Conservation (phyloP, 2,113 vertebrate species). For the Symphodus melops region DNA sequence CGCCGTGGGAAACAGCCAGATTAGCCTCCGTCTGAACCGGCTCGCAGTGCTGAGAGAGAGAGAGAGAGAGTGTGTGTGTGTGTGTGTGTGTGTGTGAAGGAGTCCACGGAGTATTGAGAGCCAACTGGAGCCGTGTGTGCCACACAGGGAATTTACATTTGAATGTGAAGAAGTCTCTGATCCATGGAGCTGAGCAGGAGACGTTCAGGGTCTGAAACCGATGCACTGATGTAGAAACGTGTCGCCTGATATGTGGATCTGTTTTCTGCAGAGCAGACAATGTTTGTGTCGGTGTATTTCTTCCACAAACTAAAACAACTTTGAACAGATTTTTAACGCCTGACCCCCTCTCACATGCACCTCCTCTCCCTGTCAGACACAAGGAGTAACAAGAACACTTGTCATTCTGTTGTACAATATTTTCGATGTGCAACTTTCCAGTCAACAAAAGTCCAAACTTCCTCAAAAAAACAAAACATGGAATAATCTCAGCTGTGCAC, state of each 20-base stretch:
- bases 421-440: too few relatives aligned
- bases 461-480: background rate
- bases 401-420: too few relatives aligned
- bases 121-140: background rate
- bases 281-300: too few relatives aligned
- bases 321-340: too few relatives aligned
- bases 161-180: conserved; percentile 1
- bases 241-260: too few relatives aligned
- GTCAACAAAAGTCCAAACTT: background rate
- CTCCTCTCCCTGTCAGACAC: too few relatives aligned
- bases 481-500: background rate
- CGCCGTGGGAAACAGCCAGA: conserved; percentile 15
- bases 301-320: too few relatives aligned
- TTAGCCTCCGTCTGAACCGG: conserved; percentile 39
- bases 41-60: background rate
- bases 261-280: too few relatives aligned
- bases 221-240: too few relatives aligned
- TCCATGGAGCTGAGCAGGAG: background rate
- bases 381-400: too few relatives aligned
- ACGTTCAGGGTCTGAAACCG: too few relatives aligned
- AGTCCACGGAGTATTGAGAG: conserved; percentile 2
- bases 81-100: background rate
- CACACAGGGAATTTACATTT: conserved; percentile 5
- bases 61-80: background rate
- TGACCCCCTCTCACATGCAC: too few relatives aligned